Evolutionary conservation across 2,797 vertebrate genomes (phyloP).

Genomic region (Valencia hispanica): DNA sequence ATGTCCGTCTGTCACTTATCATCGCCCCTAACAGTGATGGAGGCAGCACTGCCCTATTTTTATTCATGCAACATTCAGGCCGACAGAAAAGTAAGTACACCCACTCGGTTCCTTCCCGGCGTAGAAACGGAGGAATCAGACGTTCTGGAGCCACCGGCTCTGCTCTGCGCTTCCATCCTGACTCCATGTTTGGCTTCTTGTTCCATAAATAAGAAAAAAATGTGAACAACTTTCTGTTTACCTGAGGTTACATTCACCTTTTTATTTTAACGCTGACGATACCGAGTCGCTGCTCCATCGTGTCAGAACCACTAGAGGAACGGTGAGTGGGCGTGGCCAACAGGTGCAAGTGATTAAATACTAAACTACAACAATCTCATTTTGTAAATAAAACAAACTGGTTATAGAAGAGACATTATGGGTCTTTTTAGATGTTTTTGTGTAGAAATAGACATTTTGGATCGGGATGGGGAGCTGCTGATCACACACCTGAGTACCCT

Average conservation of each 20-base stretch:
- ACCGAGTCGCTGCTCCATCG: no score
- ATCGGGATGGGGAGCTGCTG: no score
- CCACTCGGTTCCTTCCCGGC: background rate
- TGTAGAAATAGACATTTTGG: no score
- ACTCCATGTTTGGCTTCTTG: background rate
- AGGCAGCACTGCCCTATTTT: background rate
- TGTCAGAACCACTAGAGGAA: background rate
- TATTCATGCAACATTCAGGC: background rate
- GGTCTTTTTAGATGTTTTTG: no score
- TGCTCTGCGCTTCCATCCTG: no score
- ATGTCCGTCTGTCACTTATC: slow-evolving; percentile 1
- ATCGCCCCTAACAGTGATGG: background rate
- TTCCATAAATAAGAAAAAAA: background rate
- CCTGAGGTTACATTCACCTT: background rate
- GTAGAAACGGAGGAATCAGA: no score
- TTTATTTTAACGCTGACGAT: background rate
- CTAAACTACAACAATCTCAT: background rate
- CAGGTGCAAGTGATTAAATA: background rate
- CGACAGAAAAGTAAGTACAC: background rate
- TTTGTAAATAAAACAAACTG: background rate
- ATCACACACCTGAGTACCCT: no score
- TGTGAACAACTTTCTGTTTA: background rate
- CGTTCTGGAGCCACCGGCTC: no score
- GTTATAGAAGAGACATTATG: background rate
- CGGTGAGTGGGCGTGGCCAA: background rate